phyloP scores from a whole-genome alignment of 2,797 vertebrate genomes.

The Galaxias olidus region DNA sequence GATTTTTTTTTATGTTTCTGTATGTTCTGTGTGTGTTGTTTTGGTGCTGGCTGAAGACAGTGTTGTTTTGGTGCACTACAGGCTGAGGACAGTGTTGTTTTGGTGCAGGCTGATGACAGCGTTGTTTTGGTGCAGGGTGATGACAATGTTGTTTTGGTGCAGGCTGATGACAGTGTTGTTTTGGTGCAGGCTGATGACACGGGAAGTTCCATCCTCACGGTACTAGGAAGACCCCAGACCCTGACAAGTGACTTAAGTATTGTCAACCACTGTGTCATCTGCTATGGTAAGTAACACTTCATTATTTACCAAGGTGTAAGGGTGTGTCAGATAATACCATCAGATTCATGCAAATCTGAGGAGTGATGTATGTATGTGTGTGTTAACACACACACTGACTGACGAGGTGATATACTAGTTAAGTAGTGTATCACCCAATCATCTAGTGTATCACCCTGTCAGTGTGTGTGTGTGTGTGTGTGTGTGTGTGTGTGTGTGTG shows the following conservation, averaged over 20 bases:
- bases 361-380: background rate
- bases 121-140: background rate
- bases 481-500: conserved; percentile 81
- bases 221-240: conserved; percentile 66
- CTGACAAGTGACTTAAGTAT: conserved; percentile 43
- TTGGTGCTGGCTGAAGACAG: no score
- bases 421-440: no score
- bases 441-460: no score
- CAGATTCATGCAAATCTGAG: no score
- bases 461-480: background rate
- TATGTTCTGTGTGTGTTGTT: no score
- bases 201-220: conserved; percentile 64
- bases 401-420: no score
- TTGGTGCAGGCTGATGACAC: conserved; percentile 76
- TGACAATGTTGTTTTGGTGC: conserved; percentile 14
- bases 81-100: no score
- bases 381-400: no score
- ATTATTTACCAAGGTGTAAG: background rate
- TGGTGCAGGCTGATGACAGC: background rate
- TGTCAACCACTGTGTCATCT: conserved; percentile 76
- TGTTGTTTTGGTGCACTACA: no score
- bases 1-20: no score
- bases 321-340: no score
- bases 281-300: conserved; percentile 76
- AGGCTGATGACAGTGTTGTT: conserved; percentile 75